phyloP scores from a whole-genome alignment of 1,140 invertebrate genomes.

The Drosophila oshimai region DNA sequence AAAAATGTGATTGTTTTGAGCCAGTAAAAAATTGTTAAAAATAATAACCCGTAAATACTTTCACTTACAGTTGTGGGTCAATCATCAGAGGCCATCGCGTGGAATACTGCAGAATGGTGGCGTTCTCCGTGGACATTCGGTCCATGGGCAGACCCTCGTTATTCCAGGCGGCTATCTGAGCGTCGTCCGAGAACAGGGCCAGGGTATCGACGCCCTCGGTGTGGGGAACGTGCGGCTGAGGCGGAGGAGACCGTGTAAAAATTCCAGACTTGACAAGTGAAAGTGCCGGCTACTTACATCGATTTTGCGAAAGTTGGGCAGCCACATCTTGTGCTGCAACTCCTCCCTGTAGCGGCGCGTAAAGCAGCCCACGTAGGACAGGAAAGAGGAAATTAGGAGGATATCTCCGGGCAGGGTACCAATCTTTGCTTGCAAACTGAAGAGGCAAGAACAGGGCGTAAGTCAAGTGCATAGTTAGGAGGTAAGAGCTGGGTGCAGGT shows the following conservation, averaged over 20 bases:
- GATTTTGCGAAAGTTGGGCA: conserved; percentile 80
- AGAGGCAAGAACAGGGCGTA: neutral
- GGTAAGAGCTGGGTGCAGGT: neutral
- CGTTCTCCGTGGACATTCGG: conserved; percentile 97
- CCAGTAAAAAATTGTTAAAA: neutral
- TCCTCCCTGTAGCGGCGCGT: conserved; percentile 92
- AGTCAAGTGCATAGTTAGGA: too few relatives aligned
- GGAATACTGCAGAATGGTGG: conserved; percentile 94
- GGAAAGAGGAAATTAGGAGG: conserved; percentile 94
- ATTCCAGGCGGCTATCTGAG: conserved; percentile 95
- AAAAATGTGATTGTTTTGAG: too few relatives aligned
- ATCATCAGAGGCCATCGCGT: conserved; percentile 97
- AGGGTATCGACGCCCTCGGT: conserved; percentile 92
- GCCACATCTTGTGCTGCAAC: conserved; percentile 91
- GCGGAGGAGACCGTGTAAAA: neutral
- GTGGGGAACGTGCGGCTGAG: conserved; percentile 89
- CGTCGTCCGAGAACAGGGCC: conserved; percentile 93
- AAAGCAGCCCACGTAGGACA: conserved; percentile 98
- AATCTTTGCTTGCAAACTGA: conserved; percentile 84
- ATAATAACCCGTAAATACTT: neutral
- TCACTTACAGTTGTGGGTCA: conserved; percentile 89
- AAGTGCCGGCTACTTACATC: conserved; percentile 82
- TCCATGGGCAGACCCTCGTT: conserved; percentile 97
- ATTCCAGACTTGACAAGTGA: neutral
- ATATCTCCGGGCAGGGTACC: conserved; percentile 95